Conservation (phyloP, 2,888 invertebrate genomes). For the Digitonthophagus gazella region DNA sequence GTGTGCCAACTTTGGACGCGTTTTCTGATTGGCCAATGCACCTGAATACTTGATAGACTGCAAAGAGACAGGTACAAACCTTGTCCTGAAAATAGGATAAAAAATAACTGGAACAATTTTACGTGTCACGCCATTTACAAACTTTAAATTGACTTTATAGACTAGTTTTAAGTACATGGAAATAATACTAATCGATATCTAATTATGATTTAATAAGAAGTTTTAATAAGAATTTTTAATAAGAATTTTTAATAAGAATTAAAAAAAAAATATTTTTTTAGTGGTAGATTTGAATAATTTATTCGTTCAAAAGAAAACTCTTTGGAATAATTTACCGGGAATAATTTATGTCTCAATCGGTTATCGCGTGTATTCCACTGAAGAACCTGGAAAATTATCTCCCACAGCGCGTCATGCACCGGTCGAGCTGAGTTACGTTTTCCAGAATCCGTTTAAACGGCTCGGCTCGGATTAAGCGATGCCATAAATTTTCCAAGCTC, state of each 20-base stretch:
- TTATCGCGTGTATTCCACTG: background rate
- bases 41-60: background rate
- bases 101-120: no score
- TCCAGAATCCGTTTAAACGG: background rate
- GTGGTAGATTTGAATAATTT: no score
- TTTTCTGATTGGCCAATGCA: background rate
- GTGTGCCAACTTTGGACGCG: background rate
- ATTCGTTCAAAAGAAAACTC: background rate
- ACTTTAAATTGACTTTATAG: no score
- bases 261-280: no score
- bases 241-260: no score
- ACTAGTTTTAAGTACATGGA: no score
- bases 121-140: no score
- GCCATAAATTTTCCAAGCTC: background rate
- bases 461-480: background rate
- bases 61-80: background rate
- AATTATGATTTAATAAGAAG: no score
- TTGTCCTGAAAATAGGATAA: no score
- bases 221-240: no score
- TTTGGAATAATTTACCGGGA: no score
- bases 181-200: no score
- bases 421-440: background rate
- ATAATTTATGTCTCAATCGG: background rate
- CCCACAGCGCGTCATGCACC: background rate
- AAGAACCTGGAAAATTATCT: background rate